Evolutionary conservation across 2,797 vertebrate genomes (phyloP).

Genomic region (Trachops cirrhosus): DNA sequence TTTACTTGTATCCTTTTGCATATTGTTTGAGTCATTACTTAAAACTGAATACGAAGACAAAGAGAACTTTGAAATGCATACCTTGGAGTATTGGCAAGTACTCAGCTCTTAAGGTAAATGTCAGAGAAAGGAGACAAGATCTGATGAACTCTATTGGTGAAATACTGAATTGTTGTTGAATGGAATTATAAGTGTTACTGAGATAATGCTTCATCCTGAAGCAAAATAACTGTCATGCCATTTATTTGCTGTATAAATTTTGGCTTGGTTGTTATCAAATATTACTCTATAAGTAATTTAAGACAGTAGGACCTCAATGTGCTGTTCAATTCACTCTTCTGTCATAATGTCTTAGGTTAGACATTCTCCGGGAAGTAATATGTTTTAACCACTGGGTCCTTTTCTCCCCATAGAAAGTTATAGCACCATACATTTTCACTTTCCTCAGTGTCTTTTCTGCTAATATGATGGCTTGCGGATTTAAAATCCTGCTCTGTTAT

Average conservation of each 20-base stretch:
- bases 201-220: constrained; percentile 55
- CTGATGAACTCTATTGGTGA: constrained; percentile 78
- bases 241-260: constrained; percentile 64
- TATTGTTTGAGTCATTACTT: constrained; percentile 79
- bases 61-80: constrained; percentile 82
- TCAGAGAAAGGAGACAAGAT: constrained; percentile 78
- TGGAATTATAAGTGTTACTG: constrained; percentile 74
- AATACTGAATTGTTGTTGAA: constrained; percentile 76
- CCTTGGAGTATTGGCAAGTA: constrained; percentile 79
- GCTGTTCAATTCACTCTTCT: constrained; percentile 39
- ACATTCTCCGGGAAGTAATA: constrained; percentile 55
- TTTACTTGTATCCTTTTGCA: constrained; percentile 73
- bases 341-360: constrained; percentile 51
- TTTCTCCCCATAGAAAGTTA: constrained; percentile 73
- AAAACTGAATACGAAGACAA: constrained; percentile 80
- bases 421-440: constrained; percentile 80
- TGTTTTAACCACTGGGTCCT: constrained; percentile 59
- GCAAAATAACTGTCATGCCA: constrained; percentile 65
- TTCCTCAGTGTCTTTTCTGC: constrained; percentile 79
- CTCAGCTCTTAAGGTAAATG: constrained; percentile 78
- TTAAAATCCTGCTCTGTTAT: constrained; percentile 85
- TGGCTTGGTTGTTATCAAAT: constrained; percentile 58
- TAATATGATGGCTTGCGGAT: constrained; percentile 83
- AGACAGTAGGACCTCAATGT: neutral
- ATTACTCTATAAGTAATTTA: constrained; percentile 57